Base-by-base conservation (phyloP, 2,113 vertebrate genomes). In the Aegotheles bennettii region DNA sequence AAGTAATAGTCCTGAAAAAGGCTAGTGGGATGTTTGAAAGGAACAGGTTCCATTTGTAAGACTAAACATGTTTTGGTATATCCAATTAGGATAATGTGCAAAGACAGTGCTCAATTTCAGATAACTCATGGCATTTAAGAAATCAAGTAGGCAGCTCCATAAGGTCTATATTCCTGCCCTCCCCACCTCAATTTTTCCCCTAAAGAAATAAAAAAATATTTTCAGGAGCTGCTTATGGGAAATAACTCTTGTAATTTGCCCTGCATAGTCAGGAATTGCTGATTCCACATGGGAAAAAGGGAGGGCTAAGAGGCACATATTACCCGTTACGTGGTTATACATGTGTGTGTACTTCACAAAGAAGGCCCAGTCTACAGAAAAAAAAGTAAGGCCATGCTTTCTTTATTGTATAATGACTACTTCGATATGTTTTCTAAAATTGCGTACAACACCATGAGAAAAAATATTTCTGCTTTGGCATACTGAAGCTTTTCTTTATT, bases 251-350 rank as follows among this genome's bases (percentile, higher is more conserved):
- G 1, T 5, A 2, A 51, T 56, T 65, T 59, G 47, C 6, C 2
- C 20, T 75, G 45, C 7, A 35, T 15, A 16, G 20, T 78, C 35
- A 74, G 42, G 33, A 9, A 6, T 89, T 79, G 5, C 12, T 70
- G 10, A 75, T 7, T 23, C 36, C 11, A 50, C 23, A n/a, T 29
- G 26, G 23, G 54, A 56, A 70, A 65, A 85, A 64, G 6, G 50
- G 28, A 69, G n/a, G 33, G 35, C 16, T 54, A 18, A 54, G 25
- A 63, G 35, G 36, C 25, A 35, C n/a, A 4, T 16, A 33, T 24
- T n/a, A 69, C 29, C 47, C 2, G 4, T 43, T 18, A 42, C 0
- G 0, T 36, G 10, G 6, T 10, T 33, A 35, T 12, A 19, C 7
- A 17, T n/a, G 43, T 36, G 19, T 21, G 13, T n/a, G 29, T 33